Evolutionary conservation across 1,140 invertebrate genomes (phyloP).

Genomic region (Aphelenchoides fujianensis): DNA sequence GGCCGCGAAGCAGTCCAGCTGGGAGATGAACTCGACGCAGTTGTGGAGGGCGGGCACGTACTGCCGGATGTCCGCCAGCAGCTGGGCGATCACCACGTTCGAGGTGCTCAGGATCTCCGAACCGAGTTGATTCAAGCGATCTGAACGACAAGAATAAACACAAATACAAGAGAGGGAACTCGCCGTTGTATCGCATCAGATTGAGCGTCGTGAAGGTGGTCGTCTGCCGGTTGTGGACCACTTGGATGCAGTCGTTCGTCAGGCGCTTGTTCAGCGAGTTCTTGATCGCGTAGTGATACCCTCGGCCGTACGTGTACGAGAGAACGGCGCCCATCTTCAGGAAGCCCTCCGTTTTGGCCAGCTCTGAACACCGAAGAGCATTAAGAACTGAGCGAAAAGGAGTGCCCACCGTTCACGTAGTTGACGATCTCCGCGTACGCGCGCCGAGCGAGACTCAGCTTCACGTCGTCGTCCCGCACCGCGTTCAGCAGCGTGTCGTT

Average conservation of each 20-base stretch:
- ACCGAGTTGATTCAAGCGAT: constrained; percentile 36
- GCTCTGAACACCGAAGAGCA: constrained; percentile 31
- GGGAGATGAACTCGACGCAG: constrained; percentile 42
- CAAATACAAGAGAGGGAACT: no score
- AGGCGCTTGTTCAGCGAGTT: constrained; percentile 12
- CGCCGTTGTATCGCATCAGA: constrained; percentile 49
- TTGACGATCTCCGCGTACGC: constrained; percentile 38
- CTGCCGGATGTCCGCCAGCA: constrained; percentile 30
- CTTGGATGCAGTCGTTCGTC: constrained; percentile 41
- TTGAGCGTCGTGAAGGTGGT: constrained; percentile 48
- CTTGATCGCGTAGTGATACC: constrained; percentile 41
- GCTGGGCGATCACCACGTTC: constrained; percentile 36
- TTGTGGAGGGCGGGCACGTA: constrained; percentile 36
- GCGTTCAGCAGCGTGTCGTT: constrained; percentile 40
- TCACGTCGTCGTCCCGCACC: constrained; percentile 30
- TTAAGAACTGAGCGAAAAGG: neutral
- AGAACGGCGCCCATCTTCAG: constrained; percentile 11
- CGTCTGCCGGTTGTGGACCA: constrained; percentile 41
- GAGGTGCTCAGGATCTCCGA: constrained; percentile 38
- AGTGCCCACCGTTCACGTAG: constrained; percentile 34
- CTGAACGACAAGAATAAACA: constrained; percentile 21
- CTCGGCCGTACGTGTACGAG: constrained; percentile 33
- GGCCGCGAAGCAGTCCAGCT: constrained; percentile 39
- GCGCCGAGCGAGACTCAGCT: constrained; percentile 35
- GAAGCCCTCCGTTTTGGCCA: constrained; percentile 22